Percentiles rank a stretch among this genome's conserved stretches.
These are phyloP conservation scores for Cataglyphis altisquamis DNA, from an alignment of 2,888 invertebrate genomes.

Conservation along the genomic window DNA sequence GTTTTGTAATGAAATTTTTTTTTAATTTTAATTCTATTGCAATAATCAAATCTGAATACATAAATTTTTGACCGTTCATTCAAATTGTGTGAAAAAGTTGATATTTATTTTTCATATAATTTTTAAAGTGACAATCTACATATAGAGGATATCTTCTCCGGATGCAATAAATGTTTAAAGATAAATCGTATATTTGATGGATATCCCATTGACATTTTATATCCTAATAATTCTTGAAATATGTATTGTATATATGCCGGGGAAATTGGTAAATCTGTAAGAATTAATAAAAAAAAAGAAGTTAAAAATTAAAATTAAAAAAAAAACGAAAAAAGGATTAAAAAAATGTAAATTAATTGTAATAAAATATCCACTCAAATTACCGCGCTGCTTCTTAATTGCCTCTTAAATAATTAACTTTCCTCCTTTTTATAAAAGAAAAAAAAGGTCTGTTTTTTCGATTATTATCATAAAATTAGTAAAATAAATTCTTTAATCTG, in stretches of 20 bases:
- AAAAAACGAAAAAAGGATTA: neutral
- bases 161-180: neutral
- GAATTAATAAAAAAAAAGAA: neutral
- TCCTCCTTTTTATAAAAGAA: too few relatives aligned
- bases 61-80: neutral
- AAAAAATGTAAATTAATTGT: too few relatives aligned
- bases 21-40: neutral
- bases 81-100: neutral
- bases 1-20: neutral
- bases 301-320: too few relatives aligned
- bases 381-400: too few relatives aligned
- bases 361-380: too few relatives aligned
- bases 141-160: neutral
- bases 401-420: too few relatives aligned
- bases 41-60: neutral
- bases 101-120: neutral
- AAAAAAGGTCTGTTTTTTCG: too few relatives aligned
- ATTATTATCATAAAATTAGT: neutral
- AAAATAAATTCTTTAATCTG: constrained; percentile 32
- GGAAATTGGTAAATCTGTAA: neutral
- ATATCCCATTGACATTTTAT: neutral
- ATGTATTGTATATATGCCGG: neutral
- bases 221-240: neutral
- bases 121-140: neutral
- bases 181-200: neutral